A percentile compares a stretch with the other conserved stretches of the same genome.
Evolutionary conservation across 2,113 vertebrate genomes (phyloP).

Genomic region (Illadopsis cleaveri): DNA sequence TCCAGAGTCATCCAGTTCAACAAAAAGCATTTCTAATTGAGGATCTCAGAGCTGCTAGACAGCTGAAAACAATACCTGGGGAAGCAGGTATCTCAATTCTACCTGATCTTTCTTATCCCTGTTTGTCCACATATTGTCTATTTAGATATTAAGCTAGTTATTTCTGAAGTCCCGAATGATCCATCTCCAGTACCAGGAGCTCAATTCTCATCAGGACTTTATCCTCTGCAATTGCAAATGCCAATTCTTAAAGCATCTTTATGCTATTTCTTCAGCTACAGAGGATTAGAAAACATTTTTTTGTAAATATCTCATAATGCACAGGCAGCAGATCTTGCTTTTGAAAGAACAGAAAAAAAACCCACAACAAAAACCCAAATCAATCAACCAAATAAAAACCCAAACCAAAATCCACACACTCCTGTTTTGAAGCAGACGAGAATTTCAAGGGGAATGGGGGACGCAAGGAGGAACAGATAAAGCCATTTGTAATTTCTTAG

Average conservation of each 20-base stretch:
- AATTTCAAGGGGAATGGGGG: not conserved
- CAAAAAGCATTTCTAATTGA: not conserved
- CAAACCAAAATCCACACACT: not conserved
- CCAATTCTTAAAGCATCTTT: not conserved
- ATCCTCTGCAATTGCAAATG: not conserved
- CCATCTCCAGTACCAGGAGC: not conserved
- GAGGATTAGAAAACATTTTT: not conserved
- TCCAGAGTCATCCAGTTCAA: not conserved
- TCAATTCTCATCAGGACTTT: not conserved
- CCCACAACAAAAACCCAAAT: not conserved
- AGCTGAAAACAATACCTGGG: too few relatives aligned
- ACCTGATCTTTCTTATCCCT: not conserved
- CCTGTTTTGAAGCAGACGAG: not conserved
- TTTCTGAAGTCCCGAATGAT: not conserved
- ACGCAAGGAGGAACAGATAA: not conserved
- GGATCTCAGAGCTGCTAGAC: not conserved
- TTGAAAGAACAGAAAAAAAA: not conserved
- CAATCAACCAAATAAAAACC: not conserved
- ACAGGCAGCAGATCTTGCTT: not conserved
- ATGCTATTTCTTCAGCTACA: not conserved
- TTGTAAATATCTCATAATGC: not conserved
- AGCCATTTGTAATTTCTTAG: not conserved
- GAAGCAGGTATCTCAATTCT: not conserved
- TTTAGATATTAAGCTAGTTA: not conserved
- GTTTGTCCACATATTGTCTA: not conserved